These are phyloP conservation scores for Balaeniceps rex DNA, from an alignment of 2,113 vertebrate species.

Conservation along the genomic window DNA sequence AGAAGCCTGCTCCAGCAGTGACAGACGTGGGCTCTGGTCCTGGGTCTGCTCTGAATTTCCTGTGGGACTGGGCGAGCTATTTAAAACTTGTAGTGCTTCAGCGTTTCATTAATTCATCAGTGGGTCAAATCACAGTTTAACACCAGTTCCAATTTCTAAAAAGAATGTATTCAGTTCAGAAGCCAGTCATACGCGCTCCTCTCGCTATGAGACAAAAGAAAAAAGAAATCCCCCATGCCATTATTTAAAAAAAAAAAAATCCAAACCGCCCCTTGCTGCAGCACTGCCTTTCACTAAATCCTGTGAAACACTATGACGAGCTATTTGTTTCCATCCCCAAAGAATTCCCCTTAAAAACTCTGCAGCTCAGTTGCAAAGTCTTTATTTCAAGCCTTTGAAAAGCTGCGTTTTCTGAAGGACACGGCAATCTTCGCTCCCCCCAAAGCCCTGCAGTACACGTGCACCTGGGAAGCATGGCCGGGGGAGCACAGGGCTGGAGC, in stretches of 20 bases:
- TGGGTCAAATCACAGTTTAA: conserved; percentile 3
- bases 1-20: neutral
- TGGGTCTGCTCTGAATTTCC: neutral
- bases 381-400: neutral
- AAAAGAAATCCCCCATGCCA: neutral
- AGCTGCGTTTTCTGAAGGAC: conserved; percentile 14
- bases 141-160: neutral
- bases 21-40: neutral
- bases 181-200: neutral
- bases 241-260: neutral
- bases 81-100: neutral
- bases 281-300: neutral
- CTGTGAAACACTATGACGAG: neutral
- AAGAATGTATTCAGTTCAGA: neutral
- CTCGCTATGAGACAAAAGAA: neutral
- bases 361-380: neutral
- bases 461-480: neutral
- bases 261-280: neutral
- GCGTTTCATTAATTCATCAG: neutral
- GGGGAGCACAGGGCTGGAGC: neutral
- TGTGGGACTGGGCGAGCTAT: neutral
- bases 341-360: neutral
- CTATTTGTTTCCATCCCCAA: conserved; percentile 19
- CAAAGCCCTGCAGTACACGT: neutral
- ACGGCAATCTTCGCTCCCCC: neutral